Conservation (phyloP, 2,888 invertebrate genomes). For the Melikaiella ostensackeni region DNA sequence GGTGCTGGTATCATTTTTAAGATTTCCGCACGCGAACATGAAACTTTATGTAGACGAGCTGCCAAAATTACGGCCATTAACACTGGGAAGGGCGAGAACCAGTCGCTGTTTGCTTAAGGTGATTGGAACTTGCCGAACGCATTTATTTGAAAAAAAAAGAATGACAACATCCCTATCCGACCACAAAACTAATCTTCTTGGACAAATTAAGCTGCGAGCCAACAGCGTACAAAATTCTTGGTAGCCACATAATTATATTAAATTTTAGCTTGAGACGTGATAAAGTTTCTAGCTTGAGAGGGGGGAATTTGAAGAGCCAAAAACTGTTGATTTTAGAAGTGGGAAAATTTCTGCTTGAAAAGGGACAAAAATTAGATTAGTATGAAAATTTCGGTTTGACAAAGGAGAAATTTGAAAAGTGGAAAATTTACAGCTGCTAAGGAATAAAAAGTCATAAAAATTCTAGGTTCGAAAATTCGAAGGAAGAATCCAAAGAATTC, state of each 20-base stretch:
- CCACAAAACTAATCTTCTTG: slow-evolving; percentile 26
- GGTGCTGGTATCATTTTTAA: slow-evolving; percentile 2
- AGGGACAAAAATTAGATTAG: neutral
- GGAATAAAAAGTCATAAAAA: neutral
- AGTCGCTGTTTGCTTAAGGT: slow-evolving; percentile 68
- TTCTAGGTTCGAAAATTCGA: no score
- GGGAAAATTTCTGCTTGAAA: neutral
- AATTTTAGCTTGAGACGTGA: neutral
- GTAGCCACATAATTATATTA: neutral
- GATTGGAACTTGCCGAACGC: slow-evolving; percentile 54
- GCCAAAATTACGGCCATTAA: slow-evolving; percentile 68
- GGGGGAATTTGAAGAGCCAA: neutral
- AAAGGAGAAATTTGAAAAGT: neutral
- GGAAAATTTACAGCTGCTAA: neutral
- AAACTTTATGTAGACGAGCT: slow-evolving; percentile 42
- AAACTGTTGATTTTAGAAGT: neutral
- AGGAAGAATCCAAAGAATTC: no score
- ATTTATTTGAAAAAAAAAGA: neutral
- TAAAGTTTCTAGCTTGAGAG: neutral
- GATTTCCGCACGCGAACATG: slow-evolving; percentile 8
- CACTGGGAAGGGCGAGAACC: slow-evolving; percentile 67
- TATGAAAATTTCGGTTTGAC: neutral
- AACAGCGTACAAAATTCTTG: neutral
- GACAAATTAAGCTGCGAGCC: slow-evolving; percentile 7
- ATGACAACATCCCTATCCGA: neutral